These are phyloP conservation scores for Epinotia ramella DNA, from an alignment of 2,888 invertebrate genomes.

Conservation along the genomic window DNA sequence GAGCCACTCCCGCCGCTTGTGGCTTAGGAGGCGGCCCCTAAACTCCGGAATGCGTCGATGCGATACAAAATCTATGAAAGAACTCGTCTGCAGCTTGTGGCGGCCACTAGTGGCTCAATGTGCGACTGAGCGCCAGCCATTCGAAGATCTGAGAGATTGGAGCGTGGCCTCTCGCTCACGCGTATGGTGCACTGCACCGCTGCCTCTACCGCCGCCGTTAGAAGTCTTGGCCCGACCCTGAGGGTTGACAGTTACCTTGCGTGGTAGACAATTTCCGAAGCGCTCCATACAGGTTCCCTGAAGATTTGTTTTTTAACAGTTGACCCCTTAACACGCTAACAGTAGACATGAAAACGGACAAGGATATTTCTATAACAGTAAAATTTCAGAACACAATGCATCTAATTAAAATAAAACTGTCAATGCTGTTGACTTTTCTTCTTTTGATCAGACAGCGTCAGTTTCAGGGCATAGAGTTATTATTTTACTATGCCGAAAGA, in stretches of 20 bases:
- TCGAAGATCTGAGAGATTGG: neutral
- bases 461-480: neutral
- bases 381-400: slow-evolving; percentile 13
- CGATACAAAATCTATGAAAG: too few relatives aligned
- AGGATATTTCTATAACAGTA: slow-evolving; percentile 9
- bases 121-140: neutral
- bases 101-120: neutral
- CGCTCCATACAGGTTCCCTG: neutral
- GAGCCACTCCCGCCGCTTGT: too few relatives aligned
- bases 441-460: slow-evolving; percentile 3
- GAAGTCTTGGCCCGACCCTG: neutral
- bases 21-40: too few relatives aligned
- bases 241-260: slow-evolving; percentile 1
- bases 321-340: neutral
- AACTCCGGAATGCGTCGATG: too few relatives aligned
- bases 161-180: neutral
- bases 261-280: slow-evolving; percentile 9
- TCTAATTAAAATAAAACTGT: slow-evolving; percentile 5
- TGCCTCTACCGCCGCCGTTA: too few relatives aligned
- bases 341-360: slow-evolving; percentile 12
- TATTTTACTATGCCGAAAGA: neutral
- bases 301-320: neutral
- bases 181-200: too few relatives aligned
- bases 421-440: slow-evolving; percentile 22
- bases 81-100: too few relatives aligned